Evolutionary conservation across 2,888 invertebrate species (phyloP), one percentile per base, ranked within the genome.

Genomic region (Polia nebulosa): DNA sequence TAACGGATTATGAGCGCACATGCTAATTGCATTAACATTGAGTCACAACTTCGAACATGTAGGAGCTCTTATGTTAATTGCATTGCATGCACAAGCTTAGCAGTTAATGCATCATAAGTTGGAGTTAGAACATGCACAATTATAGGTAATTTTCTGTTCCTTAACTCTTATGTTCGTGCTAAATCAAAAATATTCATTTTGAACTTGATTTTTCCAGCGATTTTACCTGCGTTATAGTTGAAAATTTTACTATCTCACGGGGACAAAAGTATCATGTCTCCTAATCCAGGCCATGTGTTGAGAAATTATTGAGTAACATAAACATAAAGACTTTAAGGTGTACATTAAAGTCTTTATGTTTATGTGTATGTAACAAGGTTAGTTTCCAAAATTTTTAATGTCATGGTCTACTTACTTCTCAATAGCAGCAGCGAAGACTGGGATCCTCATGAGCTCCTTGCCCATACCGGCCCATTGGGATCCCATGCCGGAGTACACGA

Each of bases 401-500:
- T 2, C 8, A 8, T 17, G 7, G 15, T 6, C 15, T 6, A 56
- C 91, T 88, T 85, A 96, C 96, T 91, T 96, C 74, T 97, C 92
- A 77, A 99, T 97, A 20, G 98, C 97, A 55, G 97, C 95, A 41
- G 96, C 96, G 89, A 99, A 98, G 4, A 96, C 92, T 0, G 98
- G 97, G 34, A 99, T 95, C 80, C 96, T 93, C 97, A 98, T 97
- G 55, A 99, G 96, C 45, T 97, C 96, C 13, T 96, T 93, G 5
- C 97, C 99, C 98, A 99, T 98, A 76, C 97, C 97, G 15, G 97
- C 93, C 98, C 98, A 99, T 87, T 98, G 98, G 0, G 98, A 97
- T 1, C 98, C 98, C 98, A 99, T 98, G 39, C 99, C 99, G 61
- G 99, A 98, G 94, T 98, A 99, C 49, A 99, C 97, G 93, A 98